Evolutionary conservation across 2,113 vertebrate species (phyloP).

Genomic region (Melanerpes aurifrons): DNA sequence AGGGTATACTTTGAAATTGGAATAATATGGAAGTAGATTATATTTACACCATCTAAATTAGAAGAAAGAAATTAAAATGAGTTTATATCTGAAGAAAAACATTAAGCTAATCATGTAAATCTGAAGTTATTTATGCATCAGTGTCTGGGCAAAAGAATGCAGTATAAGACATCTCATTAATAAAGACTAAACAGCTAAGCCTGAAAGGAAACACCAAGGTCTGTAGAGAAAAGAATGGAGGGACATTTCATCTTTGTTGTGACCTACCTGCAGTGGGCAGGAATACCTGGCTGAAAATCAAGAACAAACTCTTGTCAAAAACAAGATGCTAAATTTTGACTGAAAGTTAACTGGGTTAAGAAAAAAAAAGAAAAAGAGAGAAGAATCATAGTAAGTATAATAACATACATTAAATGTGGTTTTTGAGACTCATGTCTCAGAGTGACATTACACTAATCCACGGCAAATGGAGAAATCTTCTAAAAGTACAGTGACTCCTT

Average conservation of each 20-base stretch:
- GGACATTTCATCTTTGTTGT: background rate
- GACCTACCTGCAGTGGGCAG: background rate
- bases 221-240: background rate
- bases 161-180: background rate
- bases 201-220: background rate
- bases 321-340: background rate
- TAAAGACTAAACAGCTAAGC: background rate
- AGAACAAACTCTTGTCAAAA: background rate
- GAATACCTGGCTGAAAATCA: background rate
- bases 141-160: background rate
- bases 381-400: background rate
- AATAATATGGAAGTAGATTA: background rate
- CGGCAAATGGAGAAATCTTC: background rate
- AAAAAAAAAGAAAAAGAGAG: background rate
- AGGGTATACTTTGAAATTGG: constrained; percentile 3
- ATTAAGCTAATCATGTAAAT: background rate
- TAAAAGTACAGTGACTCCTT: background rate
- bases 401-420: background rate
- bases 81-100: background rate
- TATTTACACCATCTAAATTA: background rate
- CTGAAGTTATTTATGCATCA: background rate
- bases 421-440: constrained; percentile 8
- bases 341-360: background rate
- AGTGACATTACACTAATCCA: constrained; percentile 8
- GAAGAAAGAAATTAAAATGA: constrained; percentile 30